phyloP scores from a whole-genome alignment of 1,140 invertebrate species.

The Mylabris phalerata region DNA sequence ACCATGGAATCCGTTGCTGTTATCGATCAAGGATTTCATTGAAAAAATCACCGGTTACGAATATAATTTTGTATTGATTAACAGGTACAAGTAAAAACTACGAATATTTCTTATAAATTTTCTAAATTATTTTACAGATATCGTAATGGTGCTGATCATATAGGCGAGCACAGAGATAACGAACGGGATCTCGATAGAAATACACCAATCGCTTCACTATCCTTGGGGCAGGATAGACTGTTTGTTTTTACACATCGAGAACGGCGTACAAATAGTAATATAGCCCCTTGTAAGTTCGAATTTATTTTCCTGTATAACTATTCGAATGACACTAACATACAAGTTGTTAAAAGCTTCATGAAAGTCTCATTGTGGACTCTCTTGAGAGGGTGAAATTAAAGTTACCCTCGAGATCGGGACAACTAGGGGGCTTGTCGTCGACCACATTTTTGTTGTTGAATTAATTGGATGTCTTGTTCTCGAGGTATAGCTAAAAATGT shows the following conservation, averaged over 20 bases:
- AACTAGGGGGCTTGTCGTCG: too few species aligned
- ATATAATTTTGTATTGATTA: slow-evolving; percentile 67
- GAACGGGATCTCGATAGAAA: slow-evolving; percentile 57
- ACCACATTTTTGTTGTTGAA: too few species aligned
- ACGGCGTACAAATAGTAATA: not conserved
- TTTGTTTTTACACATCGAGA: slow-evolving; percentile 48
- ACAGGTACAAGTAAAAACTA: slow-evolving; percentile 48
- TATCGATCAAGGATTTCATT: slow-evolving; percentile 49
- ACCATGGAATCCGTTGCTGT: slow-evolving; percentile 53
- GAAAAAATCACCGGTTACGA: slow-evolving; percentile 46
- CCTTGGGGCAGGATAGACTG: slow-evolving; percentile 57
- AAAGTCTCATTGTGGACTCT: too few species aligned
- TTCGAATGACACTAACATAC: too few species aligned
- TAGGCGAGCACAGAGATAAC: slow-evolving; percentile 66
- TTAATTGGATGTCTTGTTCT: too few species aligned
- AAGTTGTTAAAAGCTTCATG: too few species aligned
- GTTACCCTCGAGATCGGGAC: too few species aligned
- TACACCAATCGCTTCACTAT: slow-evolving; percentile 61
- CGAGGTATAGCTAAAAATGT: too few species aligned
- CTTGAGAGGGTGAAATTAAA: too few species aligned
- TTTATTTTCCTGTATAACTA: not conserved
- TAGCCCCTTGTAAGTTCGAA: slow-evolving; percentile 32
- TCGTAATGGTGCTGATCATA: slow-evolving; percentile 60
- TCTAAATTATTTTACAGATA: slow-evolving; percentile 43
- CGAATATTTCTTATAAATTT: not conserved